These are phyloP conservation scores for Onychostruthus taczanowskii DNA, from an alignment of 2,113 vertebrate species.

Conservation along the genomic window DNA sequence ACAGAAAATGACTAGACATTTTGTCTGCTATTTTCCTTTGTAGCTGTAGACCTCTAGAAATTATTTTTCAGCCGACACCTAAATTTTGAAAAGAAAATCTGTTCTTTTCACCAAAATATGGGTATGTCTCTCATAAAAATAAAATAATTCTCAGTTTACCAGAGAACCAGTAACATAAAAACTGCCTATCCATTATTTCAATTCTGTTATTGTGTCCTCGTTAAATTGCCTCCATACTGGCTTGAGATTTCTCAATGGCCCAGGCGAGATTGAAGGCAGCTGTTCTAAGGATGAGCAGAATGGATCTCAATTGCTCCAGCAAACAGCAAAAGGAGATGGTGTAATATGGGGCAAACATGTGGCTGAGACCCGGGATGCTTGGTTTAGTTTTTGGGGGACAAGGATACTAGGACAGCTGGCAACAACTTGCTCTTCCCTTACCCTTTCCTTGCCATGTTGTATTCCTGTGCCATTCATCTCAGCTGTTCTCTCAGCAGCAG, in stretches of 20 bases:
- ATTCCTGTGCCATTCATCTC: background rate
- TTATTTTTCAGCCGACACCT: background rate
- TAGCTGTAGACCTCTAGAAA: background rate
- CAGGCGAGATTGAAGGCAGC: background rate
- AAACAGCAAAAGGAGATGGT: background rate
- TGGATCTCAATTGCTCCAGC: background rate
- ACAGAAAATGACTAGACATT: background rate
- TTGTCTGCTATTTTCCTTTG: background rate
- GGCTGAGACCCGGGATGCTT: background rate
- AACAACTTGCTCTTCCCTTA: background rate
- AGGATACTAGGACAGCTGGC: background rate
- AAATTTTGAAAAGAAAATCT: background rate
- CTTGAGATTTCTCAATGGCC: background rate
- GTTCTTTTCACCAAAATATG: background rate
- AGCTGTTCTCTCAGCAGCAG: background rate
- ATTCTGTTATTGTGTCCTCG: background rate
- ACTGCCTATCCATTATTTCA: background rate
- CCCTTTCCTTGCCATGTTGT: background rate
- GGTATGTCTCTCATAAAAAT: background rate
- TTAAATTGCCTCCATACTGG: background rate
- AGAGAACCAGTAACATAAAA: background rate
- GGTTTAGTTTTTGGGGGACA: background rate
- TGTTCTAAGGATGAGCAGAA: background rate
- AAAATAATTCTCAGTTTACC: background rate
- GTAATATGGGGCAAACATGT: background rate